Percentiles rank a stretch among this genome's conserved stretches.
These are phyloP conservation scores for Myiopsitta monachus DNA, from an alignment of 2,113 vertebrate species.

Conservation along the genomic window DNA sequence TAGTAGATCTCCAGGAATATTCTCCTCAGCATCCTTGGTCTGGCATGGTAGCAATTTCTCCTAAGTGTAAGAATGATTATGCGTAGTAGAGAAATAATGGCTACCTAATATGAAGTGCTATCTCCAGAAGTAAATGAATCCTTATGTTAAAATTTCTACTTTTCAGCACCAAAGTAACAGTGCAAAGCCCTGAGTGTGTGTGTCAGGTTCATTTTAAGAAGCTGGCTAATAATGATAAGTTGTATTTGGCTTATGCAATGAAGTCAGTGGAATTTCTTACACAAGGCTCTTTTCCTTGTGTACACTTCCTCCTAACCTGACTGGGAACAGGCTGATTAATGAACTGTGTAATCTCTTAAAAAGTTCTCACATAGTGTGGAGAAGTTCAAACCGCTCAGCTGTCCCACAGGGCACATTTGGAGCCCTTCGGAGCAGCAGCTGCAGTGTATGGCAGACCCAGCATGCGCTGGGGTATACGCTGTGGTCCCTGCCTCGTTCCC, in stretches of 20 bases:
- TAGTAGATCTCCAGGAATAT: background rate
- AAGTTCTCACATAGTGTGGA: background rate
- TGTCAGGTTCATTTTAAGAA: background rate
- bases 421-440: background rate
- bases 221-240: background rate
- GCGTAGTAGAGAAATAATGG: background rate
- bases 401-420: background rate
- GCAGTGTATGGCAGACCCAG: fast-evolving
- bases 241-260: background rate
- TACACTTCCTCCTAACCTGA: background rate
- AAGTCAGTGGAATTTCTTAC: background rate
- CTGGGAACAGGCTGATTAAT: background rate
- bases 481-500: background rate
- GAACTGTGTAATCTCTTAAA: constrained; percentile 17
- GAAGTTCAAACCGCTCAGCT: background rate
- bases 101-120: background rate
- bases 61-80: background rate
- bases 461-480: fast-evolving
- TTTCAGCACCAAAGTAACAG: background rate
- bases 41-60: background rate
- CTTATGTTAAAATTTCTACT: background rate
- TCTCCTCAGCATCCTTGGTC: background rate
- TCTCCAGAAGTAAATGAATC: background rate
- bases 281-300: background rate
- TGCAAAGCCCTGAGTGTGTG: background rate